Conservation (phyloP, 2,888 invertebrate species). For the Pyralis farinalis region DNA sequence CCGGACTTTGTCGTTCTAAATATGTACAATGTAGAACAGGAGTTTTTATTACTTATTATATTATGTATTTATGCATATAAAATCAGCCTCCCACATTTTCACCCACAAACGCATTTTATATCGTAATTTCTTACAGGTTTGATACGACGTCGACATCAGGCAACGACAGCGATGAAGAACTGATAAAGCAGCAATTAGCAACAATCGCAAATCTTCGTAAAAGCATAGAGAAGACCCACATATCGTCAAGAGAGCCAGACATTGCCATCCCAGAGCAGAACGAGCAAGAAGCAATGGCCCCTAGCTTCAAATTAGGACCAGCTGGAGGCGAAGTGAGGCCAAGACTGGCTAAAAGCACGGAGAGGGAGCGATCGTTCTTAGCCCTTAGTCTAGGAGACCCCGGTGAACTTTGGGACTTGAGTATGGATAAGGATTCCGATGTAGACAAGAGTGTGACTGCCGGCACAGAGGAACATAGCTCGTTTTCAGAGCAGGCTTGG, state of each 20-base stretch:
- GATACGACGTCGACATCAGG: slow-evolving; percentile 83
- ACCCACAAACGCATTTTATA: neutral
- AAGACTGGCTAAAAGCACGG: slow-evolving; percentile 55
- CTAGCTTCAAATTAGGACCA: slow-evolving; percentile 85
- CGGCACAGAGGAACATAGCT: slow-evolving; percentile 87
- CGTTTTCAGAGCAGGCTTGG: slow-evolving; percentile 96
- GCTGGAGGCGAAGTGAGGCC: slow-evolving; percentile 69
- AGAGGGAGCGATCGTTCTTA: slow-evolving; percentile 60
- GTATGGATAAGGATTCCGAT: slow-evolving; percentile 71
- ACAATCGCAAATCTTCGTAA: slow-evolving; percentile 63
- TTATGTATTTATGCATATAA: no score
- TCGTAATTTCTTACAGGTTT: slow-evolving; percentile 44
- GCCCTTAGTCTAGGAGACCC: slow-evolving; percentile 67
- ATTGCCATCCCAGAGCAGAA: slow-evolving; percentile 64
- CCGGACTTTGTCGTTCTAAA: no score
- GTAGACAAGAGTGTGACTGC: slow-evolving; percentile 82
- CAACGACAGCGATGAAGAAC: slow-evolving; percentile 85
- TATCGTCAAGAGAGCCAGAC: slow-evolving; percentile 54
- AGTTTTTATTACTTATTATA: no score
- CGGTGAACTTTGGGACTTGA: slow-evolving; percentile 64
- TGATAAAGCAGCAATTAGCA: slow-evolving; percentile 55
- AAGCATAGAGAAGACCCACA: slow-evolving; percentile 73
- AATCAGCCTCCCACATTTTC: neutral
- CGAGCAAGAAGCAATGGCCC: slow-evolving; percentile 67
- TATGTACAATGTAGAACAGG: no score